Percentiles rank a stretch among this genome's conserved stretches.
These are phyloP conservation scores for Corythornis leucogaster DNA, from an alignment of 2,797 vertebrate species.

Conservation along the genomic window DNA sequence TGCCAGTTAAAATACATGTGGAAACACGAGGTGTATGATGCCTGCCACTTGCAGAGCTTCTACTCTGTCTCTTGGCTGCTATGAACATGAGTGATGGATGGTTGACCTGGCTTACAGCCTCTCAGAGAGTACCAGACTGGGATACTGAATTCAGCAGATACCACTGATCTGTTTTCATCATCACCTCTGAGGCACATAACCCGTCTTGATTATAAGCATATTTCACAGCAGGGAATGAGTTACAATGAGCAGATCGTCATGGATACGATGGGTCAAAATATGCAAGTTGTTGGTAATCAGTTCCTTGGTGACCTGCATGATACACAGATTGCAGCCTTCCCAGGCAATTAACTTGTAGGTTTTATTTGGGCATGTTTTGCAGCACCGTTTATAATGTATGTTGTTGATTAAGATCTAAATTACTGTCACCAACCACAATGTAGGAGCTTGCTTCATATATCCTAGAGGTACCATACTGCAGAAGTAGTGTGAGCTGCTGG, in stretches of 20 bases:
- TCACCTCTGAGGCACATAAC: background rate
- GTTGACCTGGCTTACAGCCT: background rate
- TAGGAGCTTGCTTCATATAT: background rate
- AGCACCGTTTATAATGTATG: background rate
- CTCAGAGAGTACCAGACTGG: rapidly evolving
- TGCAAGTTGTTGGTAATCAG: background rate
- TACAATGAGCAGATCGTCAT: background rate
- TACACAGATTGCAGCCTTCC: background rate
- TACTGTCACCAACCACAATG: background rate
- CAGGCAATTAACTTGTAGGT: background rate
- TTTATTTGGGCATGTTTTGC: background rate
- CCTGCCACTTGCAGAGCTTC: rapidly evolving
- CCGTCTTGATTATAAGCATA: background rate
- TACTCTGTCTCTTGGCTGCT: background rate
- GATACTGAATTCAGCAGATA: background rate
- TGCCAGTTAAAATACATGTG: rapidly evolving
- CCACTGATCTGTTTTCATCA: background rate
- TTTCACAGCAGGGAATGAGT: background rate
- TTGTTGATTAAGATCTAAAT: conserved; percentile 7
- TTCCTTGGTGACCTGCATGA: background rate
- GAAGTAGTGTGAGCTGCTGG: background rate
- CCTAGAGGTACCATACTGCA: background rate
- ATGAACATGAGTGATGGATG: rapidly evolving
- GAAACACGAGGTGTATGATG: rapidly evolving
- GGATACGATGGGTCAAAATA: background rate